phyloP scores from a whole-genome alignment of 2,888 invertebrate genomes.

The Sesia apiformis region DNA sequence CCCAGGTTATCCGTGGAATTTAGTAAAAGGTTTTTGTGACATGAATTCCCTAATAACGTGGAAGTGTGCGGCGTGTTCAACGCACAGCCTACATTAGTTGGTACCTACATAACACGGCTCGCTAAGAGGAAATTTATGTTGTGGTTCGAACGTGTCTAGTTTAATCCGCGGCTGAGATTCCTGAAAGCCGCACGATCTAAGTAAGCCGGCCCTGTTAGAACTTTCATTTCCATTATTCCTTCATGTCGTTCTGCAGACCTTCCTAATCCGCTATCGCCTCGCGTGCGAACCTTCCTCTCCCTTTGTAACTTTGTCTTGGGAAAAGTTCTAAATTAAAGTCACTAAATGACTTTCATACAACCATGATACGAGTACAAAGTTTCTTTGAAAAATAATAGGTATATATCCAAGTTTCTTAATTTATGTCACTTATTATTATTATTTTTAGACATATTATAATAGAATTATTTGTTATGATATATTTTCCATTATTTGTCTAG shows the following conservation, averaged over 20 bases:
- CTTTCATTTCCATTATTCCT: constrained; percentile 53
- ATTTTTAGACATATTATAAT: too few relatives aligned
- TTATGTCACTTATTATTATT: too few relatives aligned
- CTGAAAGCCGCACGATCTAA: constrained; percentile 52
- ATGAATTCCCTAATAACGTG: neutral
- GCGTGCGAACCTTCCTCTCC: constrained; percentile 38
- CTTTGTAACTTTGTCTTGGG: constrained; percentile 31
- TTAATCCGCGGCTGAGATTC: constrained; percentile 49
- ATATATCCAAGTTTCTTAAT: too few relatives aligned
- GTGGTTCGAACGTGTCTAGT: constrained; percentile 51
- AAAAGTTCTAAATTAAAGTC: constrained; percentile 37
- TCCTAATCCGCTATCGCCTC: constrained; percentile 42
- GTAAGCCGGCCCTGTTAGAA: constrained; percentile 51
- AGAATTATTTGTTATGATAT: too few relatives aligned
- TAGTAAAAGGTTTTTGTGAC: too few relatives aligned
- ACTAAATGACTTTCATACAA: constrained; percentile 24
- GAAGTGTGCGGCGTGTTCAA: neutral
- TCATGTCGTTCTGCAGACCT: constrained; percentile 21
- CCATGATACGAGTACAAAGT: constrained; percentile 12
- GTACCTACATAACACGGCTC: constrained; percentile 19
- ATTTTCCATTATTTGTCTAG: too few relatives aligned
- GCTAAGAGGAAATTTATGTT: constrained; percentile 52
- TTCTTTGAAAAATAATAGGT: too few relatives aligned
- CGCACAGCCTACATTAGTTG: neutral
- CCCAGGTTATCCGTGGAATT: too few relatives aligned